phyloP scores from a whole-genome alignment of 2,113 vertebrate genomes.

The Chloebia gouldiae region DNA sequence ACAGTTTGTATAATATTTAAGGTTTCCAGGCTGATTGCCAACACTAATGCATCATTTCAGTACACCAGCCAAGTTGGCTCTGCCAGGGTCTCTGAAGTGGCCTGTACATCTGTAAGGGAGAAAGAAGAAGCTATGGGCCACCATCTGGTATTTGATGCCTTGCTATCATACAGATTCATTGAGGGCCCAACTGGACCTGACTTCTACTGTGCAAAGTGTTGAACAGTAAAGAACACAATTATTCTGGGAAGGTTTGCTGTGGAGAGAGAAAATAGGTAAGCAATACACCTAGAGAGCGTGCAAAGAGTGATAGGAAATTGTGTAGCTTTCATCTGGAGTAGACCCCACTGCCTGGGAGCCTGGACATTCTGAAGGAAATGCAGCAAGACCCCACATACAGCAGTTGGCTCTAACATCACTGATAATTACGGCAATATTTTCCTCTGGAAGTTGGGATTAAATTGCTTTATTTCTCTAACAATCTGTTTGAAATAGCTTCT shows the following conservation, averaged over 20 bases:
- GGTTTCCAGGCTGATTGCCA: neutral
- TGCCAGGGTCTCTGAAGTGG: neutral
- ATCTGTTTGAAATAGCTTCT: neutral
- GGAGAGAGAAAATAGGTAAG: neutral
- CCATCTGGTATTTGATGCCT: neutral
- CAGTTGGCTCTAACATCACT: neutral
- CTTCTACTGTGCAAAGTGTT: neutral
- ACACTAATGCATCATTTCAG: neutral
- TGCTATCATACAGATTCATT: neutral
- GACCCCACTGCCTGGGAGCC: neutral
- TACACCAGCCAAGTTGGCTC: neutral
- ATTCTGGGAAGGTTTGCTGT: neutral
- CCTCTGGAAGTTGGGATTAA: neutral
- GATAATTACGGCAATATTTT: neutral
- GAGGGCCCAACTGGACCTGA: neutral
- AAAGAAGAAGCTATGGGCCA: neutral
- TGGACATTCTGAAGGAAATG: neutral
- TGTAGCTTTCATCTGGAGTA: neutral
- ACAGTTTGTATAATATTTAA: neutral
- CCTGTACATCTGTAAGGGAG: neutral
- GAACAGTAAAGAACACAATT: neutral
- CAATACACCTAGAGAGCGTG: neutral
- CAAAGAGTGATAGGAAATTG: neutral
- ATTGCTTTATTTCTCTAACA: neutral
- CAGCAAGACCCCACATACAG: fast-evolving